A percentile compares a stretch with the other conserved stretches of the same genome.
Evolutionary conservation across 1,140 invertebrate species (phyloP).

Genomic region (Sycophila sp.): DNA sequence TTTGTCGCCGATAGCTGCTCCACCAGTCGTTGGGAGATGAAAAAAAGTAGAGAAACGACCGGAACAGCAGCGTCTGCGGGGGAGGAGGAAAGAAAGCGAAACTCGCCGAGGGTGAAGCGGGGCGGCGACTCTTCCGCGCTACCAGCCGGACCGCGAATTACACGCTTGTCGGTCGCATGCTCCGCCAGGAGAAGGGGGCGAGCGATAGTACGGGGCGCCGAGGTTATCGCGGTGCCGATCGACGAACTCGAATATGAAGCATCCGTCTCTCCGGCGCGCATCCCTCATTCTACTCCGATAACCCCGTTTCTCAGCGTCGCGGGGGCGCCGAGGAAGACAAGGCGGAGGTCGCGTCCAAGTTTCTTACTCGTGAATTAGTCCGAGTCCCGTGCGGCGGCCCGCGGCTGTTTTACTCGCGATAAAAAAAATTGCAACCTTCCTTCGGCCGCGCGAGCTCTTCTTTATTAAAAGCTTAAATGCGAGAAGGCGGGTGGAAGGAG

Average conservation of each 20-base stretch:
- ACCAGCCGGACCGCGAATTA: constrained; percentile 53
- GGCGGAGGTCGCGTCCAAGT: no score
- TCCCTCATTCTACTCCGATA: no score
- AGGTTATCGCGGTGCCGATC: not conserved
- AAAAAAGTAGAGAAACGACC: not conserved
- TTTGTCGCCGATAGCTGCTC: no score
- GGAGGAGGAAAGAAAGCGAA: not conserved
- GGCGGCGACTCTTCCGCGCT: constrained; percentile 24
- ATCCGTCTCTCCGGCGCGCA: not conserved
- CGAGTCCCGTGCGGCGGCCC: no score
- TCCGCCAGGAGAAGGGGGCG: not conserved
- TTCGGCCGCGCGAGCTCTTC: not conserved
- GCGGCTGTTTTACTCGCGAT: constrained; percentile 1
- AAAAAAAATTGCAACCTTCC: not conserved
- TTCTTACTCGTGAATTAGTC: not conserved
- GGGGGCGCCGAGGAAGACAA: no score
- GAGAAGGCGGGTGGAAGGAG: constrained; percentile 33
- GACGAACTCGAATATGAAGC: no score
- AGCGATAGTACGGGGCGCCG: not conserved
- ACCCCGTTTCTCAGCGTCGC: not conserved
- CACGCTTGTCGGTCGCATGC: constrained; percentile 61
- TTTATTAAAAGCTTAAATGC: constrained; percentile 33
- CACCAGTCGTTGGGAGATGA: not conserved
- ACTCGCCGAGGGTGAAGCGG: not conserved
- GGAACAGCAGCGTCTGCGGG: not conserved